Evolutionary conservation across 2,888 invertebrate genomes (phyloP), one percentile per base, ranked within the genome.

Genomic region (Biston stratarius): DNA sequence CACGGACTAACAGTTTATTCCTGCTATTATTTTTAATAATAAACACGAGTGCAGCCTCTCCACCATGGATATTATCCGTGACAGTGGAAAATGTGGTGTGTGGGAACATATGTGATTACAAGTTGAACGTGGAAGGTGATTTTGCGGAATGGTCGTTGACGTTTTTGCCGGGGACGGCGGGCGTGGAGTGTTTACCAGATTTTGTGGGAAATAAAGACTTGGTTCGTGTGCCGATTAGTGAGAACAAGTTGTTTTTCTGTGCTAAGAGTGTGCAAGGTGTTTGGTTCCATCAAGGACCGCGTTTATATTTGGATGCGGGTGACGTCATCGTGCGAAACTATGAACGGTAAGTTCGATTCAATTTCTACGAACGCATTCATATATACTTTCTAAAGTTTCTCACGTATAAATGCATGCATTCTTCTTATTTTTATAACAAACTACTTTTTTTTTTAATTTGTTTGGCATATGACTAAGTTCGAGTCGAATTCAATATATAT

Each of bases 1-100:
- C 83, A 88, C 91, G 92, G 93, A 92, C 92, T 92, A 93, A 86
- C 83, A 84, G 87, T 74, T 79, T 92, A 82, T 90, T 92, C 79
- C 77, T 93, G 69, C 84, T 92, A 73, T 87, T 92, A 86, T 91
- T 92, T 83, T 87, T 90, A 85, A 84, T 90, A 86, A 80, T 80
- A 80, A 84, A 84, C 81, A 81, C 86, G 61, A 77, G 81, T 78
- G 87, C 89, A 71, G 82, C 82, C 74, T 79, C 86, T 53, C 86
- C 89, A 67, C 92, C 92, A 89, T 88, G 92, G 93, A 91, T 92
- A 91, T 90, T 91, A 67, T 79, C 88, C 65, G 84, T 90, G 71
- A 80, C 81, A 74, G 78, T 90, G 68, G 79, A 84, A 66, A 80
- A 82, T 51, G 81, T 77, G 70, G 76, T 79, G 77, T 92, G 92